Conservation (phyloP, 2,888 invertebrate genomes). For the Andrena hattorfiana region DNA sequence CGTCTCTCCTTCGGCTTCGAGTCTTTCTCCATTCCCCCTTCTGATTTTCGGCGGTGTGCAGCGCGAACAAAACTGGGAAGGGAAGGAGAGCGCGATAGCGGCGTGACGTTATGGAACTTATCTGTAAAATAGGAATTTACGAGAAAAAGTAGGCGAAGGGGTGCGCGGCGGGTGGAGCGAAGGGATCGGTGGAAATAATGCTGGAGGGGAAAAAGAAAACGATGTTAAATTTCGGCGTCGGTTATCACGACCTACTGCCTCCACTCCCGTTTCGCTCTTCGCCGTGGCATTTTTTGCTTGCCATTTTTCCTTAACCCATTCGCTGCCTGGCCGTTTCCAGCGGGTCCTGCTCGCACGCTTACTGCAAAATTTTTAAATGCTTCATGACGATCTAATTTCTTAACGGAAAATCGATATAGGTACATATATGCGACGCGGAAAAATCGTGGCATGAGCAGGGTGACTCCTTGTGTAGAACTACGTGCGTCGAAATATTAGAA, state of each 20-base stretch:
- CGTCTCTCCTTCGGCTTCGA: conserved; percentile 13
- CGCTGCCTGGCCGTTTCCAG: too few species aligned
- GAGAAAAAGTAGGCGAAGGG: conserved; percentile 13
- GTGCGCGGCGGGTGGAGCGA: not conserved
- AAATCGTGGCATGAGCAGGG: too few species aligned
- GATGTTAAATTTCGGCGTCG: conserved; percentile 21
- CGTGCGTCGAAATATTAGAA: too few species aligned
- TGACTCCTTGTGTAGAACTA: too few species aligned
- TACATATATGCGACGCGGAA: too few species aligned
- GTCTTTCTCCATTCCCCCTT: not conserved
- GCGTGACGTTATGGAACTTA: conserved; percentile 66
- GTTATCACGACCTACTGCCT: conserved; percentile 16
- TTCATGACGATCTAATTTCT: too few species aligned
- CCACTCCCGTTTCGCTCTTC: not conserved
- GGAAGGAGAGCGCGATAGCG: conserved; percentile 49
- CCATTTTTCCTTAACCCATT: too few species aligned
- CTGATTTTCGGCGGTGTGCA: conserved; percentile 14
- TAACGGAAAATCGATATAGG: too few species aligned
- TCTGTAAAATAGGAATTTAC: conserved; percentile 70
- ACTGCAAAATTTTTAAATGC: too few species aligned
- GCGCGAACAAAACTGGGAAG: conserved; percentile 21
- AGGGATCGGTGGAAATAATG: conserved; percentile 17
- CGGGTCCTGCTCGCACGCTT: too few species aligned
- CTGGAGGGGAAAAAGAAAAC: not conserved
- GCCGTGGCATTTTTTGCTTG: too few species aligned